Evolutionary conservation across 2,888 invertebrate species (phyloP).

Genomic region (Tiliacea citrago): DNA sequence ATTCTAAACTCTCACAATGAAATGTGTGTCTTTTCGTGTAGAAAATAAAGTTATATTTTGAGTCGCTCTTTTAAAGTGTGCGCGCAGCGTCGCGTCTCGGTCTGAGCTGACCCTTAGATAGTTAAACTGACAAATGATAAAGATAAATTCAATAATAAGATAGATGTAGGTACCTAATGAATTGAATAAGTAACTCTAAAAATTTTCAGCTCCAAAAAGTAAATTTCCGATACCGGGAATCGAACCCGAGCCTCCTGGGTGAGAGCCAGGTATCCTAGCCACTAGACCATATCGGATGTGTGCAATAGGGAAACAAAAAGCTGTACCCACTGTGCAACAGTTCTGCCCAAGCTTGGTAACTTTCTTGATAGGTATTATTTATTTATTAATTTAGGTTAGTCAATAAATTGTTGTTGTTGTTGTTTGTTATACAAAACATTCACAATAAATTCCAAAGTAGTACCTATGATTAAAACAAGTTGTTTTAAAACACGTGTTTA

Average conservation of each 20-base stretch:
- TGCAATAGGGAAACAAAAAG: accelerated
- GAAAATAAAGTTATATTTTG: no score
- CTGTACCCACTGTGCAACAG: accelerated
- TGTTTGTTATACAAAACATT: no score
- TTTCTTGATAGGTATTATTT: not conserved
- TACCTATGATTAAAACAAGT: no score
- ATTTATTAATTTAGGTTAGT: no score
- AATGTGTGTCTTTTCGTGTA: no score
- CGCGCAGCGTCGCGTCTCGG: no score
- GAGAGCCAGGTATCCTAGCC: conserved; percentile 94
- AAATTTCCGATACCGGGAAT: conserved; percentile 90
- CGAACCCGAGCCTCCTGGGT: conserved; percentile 92
- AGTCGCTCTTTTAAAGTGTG: no score
- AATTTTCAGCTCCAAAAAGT: conserved; percentile 22
- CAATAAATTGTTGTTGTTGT: no score
- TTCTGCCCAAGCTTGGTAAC: not conserved
- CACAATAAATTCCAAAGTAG: no score
- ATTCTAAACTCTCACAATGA: no score
- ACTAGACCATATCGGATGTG: conserved; percentile 85
- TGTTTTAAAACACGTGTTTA: no score
- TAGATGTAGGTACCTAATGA: not conserved
- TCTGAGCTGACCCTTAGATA: no score
- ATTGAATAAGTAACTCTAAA: not conserved
- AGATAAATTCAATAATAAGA: not conserved
- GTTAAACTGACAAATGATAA: not conserved